phyloP scores from a whole-genome alignment of 2,888 invertebrate genomes.

The Caradrina clavipalpis region DNA sequence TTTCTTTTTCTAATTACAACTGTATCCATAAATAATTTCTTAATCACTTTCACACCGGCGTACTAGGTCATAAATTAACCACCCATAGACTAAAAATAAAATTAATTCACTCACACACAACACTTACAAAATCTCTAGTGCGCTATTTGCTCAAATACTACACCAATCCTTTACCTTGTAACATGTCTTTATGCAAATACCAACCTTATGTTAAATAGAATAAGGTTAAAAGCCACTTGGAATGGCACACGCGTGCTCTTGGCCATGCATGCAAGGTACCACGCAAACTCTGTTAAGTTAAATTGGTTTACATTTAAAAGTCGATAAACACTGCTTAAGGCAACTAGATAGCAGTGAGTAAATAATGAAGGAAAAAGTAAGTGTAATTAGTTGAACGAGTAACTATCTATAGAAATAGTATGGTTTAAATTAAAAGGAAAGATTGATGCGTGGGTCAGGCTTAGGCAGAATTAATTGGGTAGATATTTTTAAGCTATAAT shows the following conservation, averaged over 20 bases:
- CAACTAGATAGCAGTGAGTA: conserved; percentile 52
- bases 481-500: too few species aligned
- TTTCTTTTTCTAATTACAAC: background rate
- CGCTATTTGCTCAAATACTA: conserved; percentile 10
- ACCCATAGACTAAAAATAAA: conserved; percentile 24
- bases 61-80: conserved; percentile 24
- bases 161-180: conserved; percentile 27
- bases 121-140: conserved; percentile 41
- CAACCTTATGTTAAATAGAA: conserved; percentile 37
- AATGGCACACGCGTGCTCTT: conserved; percentile 50
- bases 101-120: conserved; percentile 30
- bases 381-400: conserved; percentile 43
- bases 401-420: conserved; percentile 42
- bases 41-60: conserved; percentile 32
- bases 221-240: conserved; percentile 52
- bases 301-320: conserved; percentile 68
- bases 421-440: conserved; percentile 31
- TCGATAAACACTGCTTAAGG: conserved; percentile 59
- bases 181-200: conserved; percentile 40
- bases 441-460: conserved; percentile 2
- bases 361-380: conserved; percentile 56
- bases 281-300: conserved; percentile 64
- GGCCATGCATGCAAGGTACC: conserved; percentile 55
- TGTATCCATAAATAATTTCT: conserved; percentile 1
- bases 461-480: background rate